Base-by-base conservation (phyloP, 2,888 invertebrate species). In the Chloroclysta siterata region DNA sequence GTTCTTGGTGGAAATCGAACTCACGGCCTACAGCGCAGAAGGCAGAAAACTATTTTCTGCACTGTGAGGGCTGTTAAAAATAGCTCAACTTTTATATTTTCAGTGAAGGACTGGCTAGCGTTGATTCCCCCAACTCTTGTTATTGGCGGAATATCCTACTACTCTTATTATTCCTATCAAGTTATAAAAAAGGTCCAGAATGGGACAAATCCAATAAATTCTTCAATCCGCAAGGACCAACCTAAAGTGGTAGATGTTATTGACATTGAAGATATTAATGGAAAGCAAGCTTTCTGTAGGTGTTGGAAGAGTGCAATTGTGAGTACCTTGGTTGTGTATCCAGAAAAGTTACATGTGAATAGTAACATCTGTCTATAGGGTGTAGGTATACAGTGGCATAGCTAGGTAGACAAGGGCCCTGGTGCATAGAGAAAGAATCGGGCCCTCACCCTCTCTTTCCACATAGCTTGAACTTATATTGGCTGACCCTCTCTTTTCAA, bases 241-340 rank as follows among this genome's bases (percentile, higher is more conserved):
- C 88, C 94, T 0, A 99, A 99, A 94, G 98, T 99, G 3, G 99
- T 98, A 2, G 97, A 99, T 83, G 94, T 96, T 70, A 92, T 98
- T 75, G 98, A 99, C 83, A 96, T 99, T 75, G 99, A 99, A 90
- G 98, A 99, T 81, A 96, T 99, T 58, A 96, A 96, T 2, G 97
- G 98, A 53, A 98, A 98, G 84, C 97, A 96, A 62, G 96, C 95
- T 0, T 97, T 98, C 76, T 99, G 99, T 81, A 95, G 99, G 65
- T 99, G 99, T 89, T 99, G 99, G 99, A 95, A 95, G 80, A 97
- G 97, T 77, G 96, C 97, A 91, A 98, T 98, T 94, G 98, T 98
- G 93, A 94, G 94, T 89, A 61, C 11, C 10, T 17, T 17, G 10
- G 46, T 46, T 46, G 0, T 46, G 4, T 5, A 17, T 46, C 0